Base-by-base conservation (phyloP, 2,888 invertebrate genomes). In the Drosophila subquinaria region DNA sequence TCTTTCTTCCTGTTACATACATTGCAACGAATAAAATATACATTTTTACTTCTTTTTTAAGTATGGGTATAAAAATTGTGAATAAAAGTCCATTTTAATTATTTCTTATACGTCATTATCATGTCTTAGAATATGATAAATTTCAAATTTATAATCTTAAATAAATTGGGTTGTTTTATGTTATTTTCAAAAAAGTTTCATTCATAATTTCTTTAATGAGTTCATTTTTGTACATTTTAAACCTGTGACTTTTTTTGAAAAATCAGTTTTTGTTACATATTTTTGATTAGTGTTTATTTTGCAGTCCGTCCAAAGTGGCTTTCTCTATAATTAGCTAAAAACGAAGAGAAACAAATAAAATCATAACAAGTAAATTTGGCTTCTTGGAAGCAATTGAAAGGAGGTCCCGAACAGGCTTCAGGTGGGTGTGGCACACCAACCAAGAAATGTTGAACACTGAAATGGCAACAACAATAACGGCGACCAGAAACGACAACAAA, bases 291-390 rank as follows among this genome's bases (percentile, higher is more conserved):
- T 56, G 56, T 20, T 33, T 9, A 15, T 17, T 57, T 45, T 17
- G 15, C n/a, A 6, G 27, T 13, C 10, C 35, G 10, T 30, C 38
- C 10, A 9, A 40, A 40, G 15, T 17, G 27, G 15, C 27, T 42
- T 15, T 38, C 47, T 47, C 36, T 43, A 55, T 65, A 72, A 72
- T 69, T 65, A 66, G 62, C 47, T 61, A 36, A 53, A 38, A 50
- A 53, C 17, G 30, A 11, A 40, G 56, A 52, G 45, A n/a, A 8
- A 35, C 48, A 45, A 43, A 48, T 56, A 48, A 66, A 67, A 57
- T 71, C 48, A 55, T 59, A 53, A 53, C 50, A 48, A 50, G 60
- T 64, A 17, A 59, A 55, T 64, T 76, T 76, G 53, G 60, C 33
- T 76, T 48, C 53, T 53, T 40, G 48, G 40, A 51, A 76, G 52